These are phyloP conservation scores for Carcharodon carcharias DNA, from an alignment of 2,797 vertebrate genomes.

Conservation along the genomic window DNA sequence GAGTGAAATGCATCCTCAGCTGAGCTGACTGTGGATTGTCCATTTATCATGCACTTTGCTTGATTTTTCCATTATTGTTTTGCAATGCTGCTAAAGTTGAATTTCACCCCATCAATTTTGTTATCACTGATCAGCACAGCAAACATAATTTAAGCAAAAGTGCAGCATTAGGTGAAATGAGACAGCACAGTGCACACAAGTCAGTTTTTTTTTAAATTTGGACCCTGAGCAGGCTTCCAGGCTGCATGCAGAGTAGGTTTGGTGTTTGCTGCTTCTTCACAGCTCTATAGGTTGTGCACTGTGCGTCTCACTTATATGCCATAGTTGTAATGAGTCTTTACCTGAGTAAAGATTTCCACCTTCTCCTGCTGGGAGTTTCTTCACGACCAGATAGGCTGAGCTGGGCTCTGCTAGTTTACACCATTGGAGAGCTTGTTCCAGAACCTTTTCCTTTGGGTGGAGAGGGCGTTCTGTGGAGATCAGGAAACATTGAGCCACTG, in stretches of 20 bases:
- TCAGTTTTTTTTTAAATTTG: background rate
- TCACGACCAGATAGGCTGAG: slow-evolving; percentile 79
- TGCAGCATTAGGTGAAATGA: background rate
- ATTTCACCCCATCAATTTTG: background rate
- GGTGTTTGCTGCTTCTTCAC: background rate
- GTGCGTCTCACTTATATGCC: background rate
- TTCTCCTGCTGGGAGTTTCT: slow-evolving; percentile 73
- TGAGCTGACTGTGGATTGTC: background rate
- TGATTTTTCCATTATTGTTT: background rate
- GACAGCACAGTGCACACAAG: background rate
- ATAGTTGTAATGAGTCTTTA: slow-evolving; percentile 45
- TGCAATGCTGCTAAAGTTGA: background rate
- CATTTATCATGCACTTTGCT: background rate
- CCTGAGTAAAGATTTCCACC: slow-evolving; percentile 83
- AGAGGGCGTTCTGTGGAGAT: slow-evolving; percentile 72
- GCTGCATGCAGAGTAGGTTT: background rate
- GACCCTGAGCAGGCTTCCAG: background rate
- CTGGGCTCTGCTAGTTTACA: slow-evolving; percentile 88
- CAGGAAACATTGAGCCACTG: background rate
- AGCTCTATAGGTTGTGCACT: background rate
- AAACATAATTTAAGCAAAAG: background rate
- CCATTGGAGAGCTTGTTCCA: slow-evolving; percentile 94
- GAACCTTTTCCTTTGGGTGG: slow-evolving; percentile 88
- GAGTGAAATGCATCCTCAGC: background rate
- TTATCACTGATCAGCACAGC: background rate